Evolutionary conservation across 2,113 vertebrate genomes (phyloP).

Genomic region (Paedocypris sp.): DNA sequence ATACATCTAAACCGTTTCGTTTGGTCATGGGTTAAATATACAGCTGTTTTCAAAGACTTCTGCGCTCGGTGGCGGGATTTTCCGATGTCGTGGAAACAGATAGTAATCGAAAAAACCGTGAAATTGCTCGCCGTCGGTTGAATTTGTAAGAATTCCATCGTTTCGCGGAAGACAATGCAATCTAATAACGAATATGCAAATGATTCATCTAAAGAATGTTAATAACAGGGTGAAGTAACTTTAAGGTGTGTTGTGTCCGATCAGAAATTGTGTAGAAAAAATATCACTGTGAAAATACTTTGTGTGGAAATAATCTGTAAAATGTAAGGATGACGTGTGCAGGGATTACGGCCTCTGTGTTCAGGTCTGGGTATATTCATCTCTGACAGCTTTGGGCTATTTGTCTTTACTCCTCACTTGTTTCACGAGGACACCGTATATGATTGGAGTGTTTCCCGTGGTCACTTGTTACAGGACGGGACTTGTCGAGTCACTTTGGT

Average conservation of each 20-base stretch:
- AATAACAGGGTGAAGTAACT: constrained; percentile 59
- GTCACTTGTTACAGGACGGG: constrained; percentile 75
- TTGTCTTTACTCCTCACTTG: constrained; percentile 66
- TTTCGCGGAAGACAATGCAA: no score
- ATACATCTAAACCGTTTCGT: no score
- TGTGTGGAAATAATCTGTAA: constrained; percentile 69
- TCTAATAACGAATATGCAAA: no score
- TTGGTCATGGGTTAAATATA: no score
- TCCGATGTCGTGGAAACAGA: no score
- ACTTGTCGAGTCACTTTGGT: constrained; percentile 58
- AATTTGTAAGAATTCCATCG: no score
- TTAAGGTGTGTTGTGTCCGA: constrained; percentile 69
- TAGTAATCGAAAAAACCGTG: no score
- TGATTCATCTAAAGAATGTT: no score
- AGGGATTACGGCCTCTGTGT: constrained; percentile 75
- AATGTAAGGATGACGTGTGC: constrained; percentile 66
- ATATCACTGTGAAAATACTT: constrained; percentile 80
- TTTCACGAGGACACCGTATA: constrained; percentile 68
- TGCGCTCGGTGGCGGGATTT: no score
- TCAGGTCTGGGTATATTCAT: constrained; percentile 50
- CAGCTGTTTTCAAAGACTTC: no score
- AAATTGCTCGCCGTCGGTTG: no score
- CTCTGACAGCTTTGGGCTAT: constrained; percentile 63
- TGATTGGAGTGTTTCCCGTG: constrained; percentile 69
- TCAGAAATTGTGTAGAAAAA: constrained; percentile 68